Conservation (phyloP, 30 jellyfish, hydroid and myxozoan species). For the Hydra vulgaris region DNA sequence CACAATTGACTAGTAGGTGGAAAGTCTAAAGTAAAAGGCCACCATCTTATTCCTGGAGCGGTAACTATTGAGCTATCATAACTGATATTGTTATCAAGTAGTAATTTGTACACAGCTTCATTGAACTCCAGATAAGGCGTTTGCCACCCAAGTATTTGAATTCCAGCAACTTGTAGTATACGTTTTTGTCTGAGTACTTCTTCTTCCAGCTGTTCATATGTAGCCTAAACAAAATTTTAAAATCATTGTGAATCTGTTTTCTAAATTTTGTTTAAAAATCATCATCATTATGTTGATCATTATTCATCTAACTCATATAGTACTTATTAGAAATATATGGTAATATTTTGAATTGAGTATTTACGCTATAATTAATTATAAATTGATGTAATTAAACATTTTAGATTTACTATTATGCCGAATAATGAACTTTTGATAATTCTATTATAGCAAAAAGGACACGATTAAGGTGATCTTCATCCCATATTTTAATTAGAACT, state of each 20-base stretch:
- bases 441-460: too few species aligned
- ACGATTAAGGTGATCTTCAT: too few species aligned
- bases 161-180: neutral
- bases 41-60: neutral
- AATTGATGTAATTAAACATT: too few species aligned
- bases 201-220: neutral
- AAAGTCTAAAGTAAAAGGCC: neutral
- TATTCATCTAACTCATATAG: too few species aligned
- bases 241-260: neutral
- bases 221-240: neutral
- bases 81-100: neutral
- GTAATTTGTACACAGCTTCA: neutral
- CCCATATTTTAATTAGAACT: too few species aligned
- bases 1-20: neutral
- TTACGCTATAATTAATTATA: too few species aligned
- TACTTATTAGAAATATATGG: too few species aligned
- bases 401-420: too few species aligned
- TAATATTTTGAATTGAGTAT: too few species aligned
- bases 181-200: neutral
- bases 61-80: neutral
- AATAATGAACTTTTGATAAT: too few species aligned
- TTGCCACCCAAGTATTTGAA: neutral
- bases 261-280: neutral
- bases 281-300: too few species aligned
- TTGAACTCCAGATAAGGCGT: neutral